Base-by-base conservation (phyloP, 2,888 invertebrate species). In the Cybosia mesomella region DNA sequence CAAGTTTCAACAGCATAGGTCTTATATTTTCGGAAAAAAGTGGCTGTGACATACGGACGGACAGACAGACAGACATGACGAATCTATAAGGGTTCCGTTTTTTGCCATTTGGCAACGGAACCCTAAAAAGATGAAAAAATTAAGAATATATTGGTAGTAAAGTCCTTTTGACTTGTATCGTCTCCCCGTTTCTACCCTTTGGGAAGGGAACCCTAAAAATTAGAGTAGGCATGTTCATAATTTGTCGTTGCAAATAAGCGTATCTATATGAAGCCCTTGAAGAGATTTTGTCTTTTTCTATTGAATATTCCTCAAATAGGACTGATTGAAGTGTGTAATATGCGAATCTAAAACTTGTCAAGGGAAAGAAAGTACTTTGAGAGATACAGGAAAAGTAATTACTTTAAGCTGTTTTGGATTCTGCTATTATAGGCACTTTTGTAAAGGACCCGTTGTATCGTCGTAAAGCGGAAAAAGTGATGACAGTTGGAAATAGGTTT, bases 371-470 rank as follows among this genome's bases (percentile, higher is more conserved):
- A 28, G 34, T 69, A 66, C 39, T 76, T 61, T 57, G 43, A 36
- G 21, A 54, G 59, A 72, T 70, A 57, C 67, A 74, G 70, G 72
- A 70, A 76, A 76, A 70, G 69, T 74, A 74, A 76, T 76, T 75
- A 76, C 76, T 68, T 74, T 75, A 75, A 76, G 68, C 75, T 70
- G 70, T 68, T 76, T 68, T 68, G 65, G 72, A 67, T 67, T 70
- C 58, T 53, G 64, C 66, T 68, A 65, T 74, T 70, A 76, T 68
- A 66, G 64, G 69, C 39, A 64, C 67, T 70, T 73, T 70, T 21
- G 63, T 65, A 68, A 62, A 68, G 39, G 60, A 59, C 64, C 65
- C 54, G 57, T 58, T 69, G 63, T 68, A 73, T 77, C 65, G 60
- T 21, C 36, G 39, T 67, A 58, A 66, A 59, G 36, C 66, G 59